Percentiles rank a stretch among this genome's conserved stretches.
phyloP scores from a whole-genome alignment of 2,797 vertebrate species.

The Acipenser transmontanus region DNA sequence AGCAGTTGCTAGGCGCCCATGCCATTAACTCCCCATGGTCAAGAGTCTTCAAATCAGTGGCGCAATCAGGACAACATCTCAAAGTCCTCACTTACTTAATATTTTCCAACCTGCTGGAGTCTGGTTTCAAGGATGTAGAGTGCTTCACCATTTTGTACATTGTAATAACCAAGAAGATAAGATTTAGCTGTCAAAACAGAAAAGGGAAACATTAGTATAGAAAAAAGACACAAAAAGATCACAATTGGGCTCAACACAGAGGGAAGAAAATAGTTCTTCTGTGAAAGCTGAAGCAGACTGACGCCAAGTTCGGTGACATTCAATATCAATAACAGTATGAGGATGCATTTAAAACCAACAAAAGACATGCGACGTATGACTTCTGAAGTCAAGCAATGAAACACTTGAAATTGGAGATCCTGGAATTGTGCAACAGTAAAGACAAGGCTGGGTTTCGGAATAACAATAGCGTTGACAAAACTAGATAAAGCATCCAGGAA shows the following conservation, averaged over 20 bases:
- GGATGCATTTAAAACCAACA: constrained; percentile 64
- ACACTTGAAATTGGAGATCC: constrained; percentile 50
- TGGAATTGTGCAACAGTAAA: constrained; percentile 51
- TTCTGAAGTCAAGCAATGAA: constrained; percentile 37
- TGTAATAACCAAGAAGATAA: constrained; percentile 98
- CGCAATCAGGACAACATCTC: constrained; percentile 46
- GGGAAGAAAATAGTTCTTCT: constrained; percentile 31
- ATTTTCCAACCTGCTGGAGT: constrained; percentile 98
- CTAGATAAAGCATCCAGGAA: constrained; percentile 41
- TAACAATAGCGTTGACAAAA: constrained; percentile 46
- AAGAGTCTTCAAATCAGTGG: constrained; percentile 48
- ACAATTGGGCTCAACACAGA: no score
- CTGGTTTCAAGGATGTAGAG: constrained; percentile 97
- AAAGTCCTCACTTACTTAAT: constrained; percentile 90
- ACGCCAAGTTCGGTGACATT: constrained; percentile 70
- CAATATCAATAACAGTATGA: constrained; percentile 67
- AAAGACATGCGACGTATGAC: constrained; percentile 23
- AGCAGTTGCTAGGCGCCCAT: constrained; percentile 49
- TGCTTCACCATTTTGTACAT: constrained; percentile 99
- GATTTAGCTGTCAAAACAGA: constrained; percentile 91
- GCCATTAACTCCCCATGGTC: constrained; percentile 46
- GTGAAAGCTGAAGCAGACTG: constrained; percentile 53
- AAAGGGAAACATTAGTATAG: constrained; percentile 47
- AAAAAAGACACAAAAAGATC: no score
- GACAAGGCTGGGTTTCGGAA: constrained; percentile 44